A percentile compares a stretch with the other conserved stretches of the same genome.
Evolutionary conservation across 2,113 vertebrate genomes (phyloP).

Genomic region (Sinosuthora webbiana): DNA sequence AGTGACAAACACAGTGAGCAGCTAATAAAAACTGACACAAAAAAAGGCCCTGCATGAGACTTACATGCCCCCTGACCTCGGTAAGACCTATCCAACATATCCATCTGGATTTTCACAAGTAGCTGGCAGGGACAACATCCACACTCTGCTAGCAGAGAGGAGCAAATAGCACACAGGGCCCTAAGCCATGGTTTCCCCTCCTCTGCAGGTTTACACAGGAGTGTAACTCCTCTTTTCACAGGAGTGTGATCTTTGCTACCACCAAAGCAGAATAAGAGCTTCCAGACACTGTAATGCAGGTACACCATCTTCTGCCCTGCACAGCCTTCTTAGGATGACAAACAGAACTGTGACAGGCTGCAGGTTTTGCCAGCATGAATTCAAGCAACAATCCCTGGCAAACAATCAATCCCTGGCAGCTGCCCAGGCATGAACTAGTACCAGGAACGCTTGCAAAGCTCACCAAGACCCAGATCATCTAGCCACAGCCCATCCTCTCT

Average conservation of each 20-base stretch:
- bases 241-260: background rate
- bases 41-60: background rate
- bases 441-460: background rate
- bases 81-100: background rate
- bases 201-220: background rate
- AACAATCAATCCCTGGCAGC: background rate
- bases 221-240: background rate
- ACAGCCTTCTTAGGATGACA: background rate
- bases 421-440: background rate
- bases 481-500: background rate
- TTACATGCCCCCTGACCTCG: background rate
- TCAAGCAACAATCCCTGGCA: background rate
- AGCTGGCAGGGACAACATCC: background rate
- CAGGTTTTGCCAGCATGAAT: background rate
- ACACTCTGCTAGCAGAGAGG: background rate
- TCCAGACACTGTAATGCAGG: background rate
- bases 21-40: background rate
- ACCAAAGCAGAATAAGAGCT: background rate
- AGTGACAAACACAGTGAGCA: background rate
- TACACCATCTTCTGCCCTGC: background rate
- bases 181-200: background rate
- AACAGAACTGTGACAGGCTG: background rate
- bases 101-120: background rate
- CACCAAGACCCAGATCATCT: background rate
- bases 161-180: background rate